phyloP scores from a whole-genome alignment of 2,888 invertebrate species.

The Drosophila maculinotata region DNA sequence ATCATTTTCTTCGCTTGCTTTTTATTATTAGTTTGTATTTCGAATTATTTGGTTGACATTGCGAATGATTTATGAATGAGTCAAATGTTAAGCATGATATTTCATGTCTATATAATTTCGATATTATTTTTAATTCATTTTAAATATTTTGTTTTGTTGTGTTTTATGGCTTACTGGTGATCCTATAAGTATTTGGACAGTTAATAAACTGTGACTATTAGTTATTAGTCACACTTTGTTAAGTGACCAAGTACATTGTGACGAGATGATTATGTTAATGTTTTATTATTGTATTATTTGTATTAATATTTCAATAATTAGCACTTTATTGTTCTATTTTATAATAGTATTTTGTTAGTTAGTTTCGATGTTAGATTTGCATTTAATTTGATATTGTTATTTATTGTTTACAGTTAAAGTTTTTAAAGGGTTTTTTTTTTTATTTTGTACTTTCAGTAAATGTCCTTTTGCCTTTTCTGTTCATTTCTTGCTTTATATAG shows the following conservation, averaged over 20 bases:
- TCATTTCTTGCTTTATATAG: conserved; percentile 2
- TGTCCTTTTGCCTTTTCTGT: not conserved
- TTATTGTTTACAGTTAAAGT: not conserved
- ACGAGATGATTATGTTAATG: not conserved
- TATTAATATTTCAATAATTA: too few relatives aligned
- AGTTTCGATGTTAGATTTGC: not conserved
- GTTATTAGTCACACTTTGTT: too few relatives aligned
- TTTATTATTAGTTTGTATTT: too few relatives aligned
- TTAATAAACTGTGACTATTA: not conserved
- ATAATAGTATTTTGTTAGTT: too few relatives aligned
- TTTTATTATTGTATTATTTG: not conserved
- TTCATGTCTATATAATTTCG: not conserved
- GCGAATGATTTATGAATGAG: too few relatives aligned
- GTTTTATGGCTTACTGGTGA: not conserved
- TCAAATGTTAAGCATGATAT: not conserved
- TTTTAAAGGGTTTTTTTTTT: not conserved
- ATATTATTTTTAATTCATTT: not conserved
- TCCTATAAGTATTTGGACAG: not conserved
- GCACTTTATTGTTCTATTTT: too few relatives aligned
- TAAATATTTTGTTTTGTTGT: not conserved
- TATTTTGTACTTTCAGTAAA: too few relatives aligned
- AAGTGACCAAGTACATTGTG: too few relatives aligned
- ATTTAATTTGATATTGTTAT: conserved; percentile 6
- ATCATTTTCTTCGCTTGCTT: too few relatives aligned
- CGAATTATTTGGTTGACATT: too few relatives aligned